Percentiles rank a stretch among this genome's conserved stretches.
Conservation (phyloP, 2,888 invertebrate genomes). For the Phrixothrix hirtus region DNA sequence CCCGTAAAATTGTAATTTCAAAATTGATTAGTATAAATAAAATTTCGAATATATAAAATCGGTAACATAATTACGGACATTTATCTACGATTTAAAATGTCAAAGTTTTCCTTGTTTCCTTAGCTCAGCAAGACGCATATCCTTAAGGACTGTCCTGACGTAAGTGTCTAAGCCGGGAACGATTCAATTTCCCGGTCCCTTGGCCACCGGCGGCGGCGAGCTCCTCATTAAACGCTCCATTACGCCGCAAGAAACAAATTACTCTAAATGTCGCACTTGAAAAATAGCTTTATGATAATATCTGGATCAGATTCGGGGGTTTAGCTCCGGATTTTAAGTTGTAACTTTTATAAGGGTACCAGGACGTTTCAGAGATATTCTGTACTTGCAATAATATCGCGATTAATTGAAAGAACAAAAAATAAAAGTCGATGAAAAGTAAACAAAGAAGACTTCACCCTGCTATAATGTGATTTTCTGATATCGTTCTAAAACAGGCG, state of each 20-base stretch:
- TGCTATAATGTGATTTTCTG: slow-evolving; percentile 31
- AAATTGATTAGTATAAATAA: too few species aligned
- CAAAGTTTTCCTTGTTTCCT: slow-evolving; percentile 19
- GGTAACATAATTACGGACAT: too few species aligned
- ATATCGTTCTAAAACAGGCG: slow-evolving; percentile 49
- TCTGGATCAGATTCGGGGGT: slow-evolving; percentile 36
- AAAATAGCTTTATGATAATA: slow-evolving; percentile 53
- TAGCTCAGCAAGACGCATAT: slow-evolving; percentile 26
- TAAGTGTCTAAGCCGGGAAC: slow-evolving; percentile 49
- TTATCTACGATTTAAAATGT: slow-evolving; percentile 2
- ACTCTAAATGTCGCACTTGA: slow-evolving; percentile 52
- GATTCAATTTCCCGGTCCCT: slow-evolving; percentile 58
- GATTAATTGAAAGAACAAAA: background rate
- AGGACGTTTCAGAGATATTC: too few species aligned
- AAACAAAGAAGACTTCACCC: slow-evolving; percentile 16
- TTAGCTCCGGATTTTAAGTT: slow-evolving; percentile 31
- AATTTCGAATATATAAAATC: too few species aligned
- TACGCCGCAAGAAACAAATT: slow-evolving; percentile 57
- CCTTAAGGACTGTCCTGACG: slow-evolving; percentile 39
- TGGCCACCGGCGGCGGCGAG: slow-evolving; percentile 55
- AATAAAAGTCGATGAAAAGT: slow-evolving; percentile 18
- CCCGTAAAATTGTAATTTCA: too few species aligned
- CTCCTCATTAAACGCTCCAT: slow-evolving; percentile 58
- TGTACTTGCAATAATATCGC: too few species aligned
- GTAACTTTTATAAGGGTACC: too few species aligned